Conservation (phyloP, 2,797 vertebrate genomes). For the Danio choprae region DNA sequence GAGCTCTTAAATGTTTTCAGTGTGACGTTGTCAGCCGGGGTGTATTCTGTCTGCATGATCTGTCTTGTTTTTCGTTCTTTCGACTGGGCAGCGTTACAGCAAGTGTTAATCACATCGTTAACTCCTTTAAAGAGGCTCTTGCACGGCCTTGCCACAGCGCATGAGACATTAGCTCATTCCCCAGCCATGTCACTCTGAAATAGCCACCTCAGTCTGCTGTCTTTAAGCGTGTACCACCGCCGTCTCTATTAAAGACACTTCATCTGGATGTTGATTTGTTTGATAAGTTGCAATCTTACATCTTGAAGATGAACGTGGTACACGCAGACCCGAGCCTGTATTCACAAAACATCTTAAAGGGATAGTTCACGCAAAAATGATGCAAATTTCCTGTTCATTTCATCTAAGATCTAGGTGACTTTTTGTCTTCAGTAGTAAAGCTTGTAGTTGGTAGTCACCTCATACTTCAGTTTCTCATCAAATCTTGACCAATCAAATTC, state of each 20-base stretch:
- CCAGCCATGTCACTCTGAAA: constrained; percentile 47
- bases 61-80: constrained; percentile 52
- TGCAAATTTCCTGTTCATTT: too few species aligned
- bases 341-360: too few species aligned
- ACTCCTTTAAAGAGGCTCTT: constrained; percentile 56
- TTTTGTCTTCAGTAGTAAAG: too few species aligned
- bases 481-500: too few species aligned
- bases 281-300: neutral
- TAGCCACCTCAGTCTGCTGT: constrained; percentile 43
- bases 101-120: constrained; percentile 50
- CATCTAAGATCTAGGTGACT: too few species aligned
- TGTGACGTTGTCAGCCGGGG: constrained; percentile 41
- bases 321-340: constrained; percentile 35
- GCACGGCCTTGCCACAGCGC: constrained; percentile 74
- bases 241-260: constrained; percentile 22
- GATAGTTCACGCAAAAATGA: too few species aligned
- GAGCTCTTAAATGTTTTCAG: constrained; percentile 8
- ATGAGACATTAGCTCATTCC: constrained; percentile 69
- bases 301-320: constrained; percentile 23
- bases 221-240: constrained; percentile 29
- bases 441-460: too few species aligned
- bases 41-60: constrained; percentile 53
- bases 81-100: constrained; percentile 25
- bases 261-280: neutral
- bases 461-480: too few species aligned